Evolutionary conservation across 2,113 vertebrate genomes (phyloP).

Genomic region (Strix uralensis): DNA sequence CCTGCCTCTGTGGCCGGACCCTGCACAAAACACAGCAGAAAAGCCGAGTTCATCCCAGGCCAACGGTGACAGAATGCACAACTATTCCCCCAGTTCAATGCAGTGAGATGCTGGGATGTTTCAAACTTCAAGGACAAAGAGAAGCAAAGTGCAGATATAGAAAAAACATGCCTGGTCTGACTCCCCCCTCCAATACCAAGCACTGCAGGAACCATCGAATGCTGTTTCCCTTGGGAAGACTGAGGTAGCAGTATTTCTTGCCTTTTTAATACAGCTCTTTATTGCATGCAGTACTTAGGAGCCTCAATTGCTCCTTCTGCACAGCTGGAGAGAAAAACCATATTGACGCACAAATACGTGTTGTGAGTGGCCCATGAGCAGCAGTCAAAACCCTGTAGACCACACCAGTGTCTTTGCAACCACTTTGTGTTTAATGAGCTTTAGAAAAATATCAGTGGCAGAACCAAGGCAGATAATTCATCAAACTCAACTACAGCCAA

Average conservation of each 20-base stretch:
- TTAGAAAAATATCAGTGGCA: not conserved
- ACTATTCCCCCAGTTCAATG: not conserved
- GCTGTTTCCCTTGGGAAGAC: not conserved
- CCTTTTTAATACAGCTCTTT: not conserved
- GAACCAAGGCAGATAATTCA: not conserved
- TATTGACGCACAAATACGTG: rapidly evolving
- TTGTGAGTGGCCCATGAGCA: not conserved
- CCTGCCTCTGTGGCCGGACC: not conserved
- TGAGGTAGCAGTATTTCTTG: not conserved
- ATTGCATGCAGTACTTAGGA: not conserved
- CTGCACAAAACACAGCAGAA: not conserved
- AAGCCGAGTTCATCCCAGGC: not conserved
- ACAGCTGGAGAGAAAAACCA: not conserved
- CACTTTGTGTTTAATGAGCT: not conserved
- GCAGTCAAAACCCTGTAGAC: not conserved
- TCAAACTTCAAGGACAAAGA: not conserved
- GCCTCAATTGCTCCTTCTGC: not conserved
- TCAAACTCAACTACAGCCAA: not conserved
- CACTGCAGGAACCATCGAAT: not conserved
- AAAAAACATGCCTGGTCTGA: not conserved
- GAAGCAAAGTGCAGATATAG: not conserved
- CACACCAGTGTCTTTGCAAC: not conserved
- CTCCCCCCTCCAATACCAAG: not conserved
- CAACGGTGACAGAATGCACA: not conserved
- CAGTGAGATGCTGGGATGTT: not conserved